Evolutionary conservation across 2,888 invertebrate species (phyloP).

Genomic region (Keiferia lycopersicella): DNA sequence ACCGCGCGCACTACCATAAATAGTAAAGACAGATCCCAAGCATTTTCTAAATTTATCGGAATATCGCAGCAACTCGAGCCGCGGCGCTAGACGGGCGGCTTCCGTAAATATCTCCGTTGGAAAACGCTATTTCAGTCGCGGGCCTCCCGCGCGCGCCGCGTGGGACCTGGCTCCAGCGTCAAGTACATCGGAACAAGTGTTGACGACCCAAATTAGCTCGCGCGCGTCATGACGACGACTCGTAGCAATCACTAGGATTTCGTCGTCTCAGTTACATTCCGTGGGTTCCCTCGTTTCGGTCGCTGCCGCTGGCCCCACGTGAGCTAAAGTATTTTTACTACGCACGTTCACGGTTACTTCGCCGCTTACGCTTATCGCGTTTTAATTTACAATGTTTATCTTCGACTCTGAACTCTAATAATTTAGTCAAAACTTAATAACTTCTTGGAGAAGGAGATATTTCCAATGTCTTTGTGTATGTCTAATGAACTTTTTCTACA

Average conservation of each 20-base stretch:
- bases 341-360: slow-evolving; percentile 3
- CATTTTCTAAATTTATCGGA: slow-evolving; percentile 71
- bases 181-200: neutral
- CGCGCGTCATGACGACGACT: neutral
- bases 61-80: slow-evolving; percentile 38
- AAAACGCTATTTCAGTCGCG: neutral
- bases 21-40: slow-evolving; percentile 73
- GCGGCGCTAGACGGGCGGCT: slow-evolving; percentile 12
- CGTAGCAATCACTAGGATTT: slow-evolving; percentile 6
- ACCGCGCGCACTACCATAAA: slow-evolving; percentile 72
- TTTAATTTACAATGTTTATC: slow-evolving; percentile 2
- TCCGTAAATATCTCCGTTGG: slow-evolving; percentile 27
- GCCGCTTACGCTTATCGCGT: neutral
- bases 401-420: neutral
- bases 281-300: neutral
- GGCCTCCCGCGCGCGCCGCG: slow-evolving; percentile 21
- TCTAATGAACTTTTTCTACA: too few relatives aligned
- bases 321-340: slow-evolving; percentile 12
- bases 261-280: slow-evolving; percentile 15
- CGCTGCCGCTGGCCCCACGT: slow-evolving; percentile 9
- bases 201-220: slow-evolving; percentile 28
- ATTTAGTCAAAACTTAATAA: neutral
- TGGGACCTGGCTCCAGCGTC: neutral
- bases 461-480: too few relatives aligned
- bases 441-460: too few relatives aligned